Evolutionary conservation across 2,113 vertebrate genomes (phyloP).

Genomic region (Natator depressus): DNA sequence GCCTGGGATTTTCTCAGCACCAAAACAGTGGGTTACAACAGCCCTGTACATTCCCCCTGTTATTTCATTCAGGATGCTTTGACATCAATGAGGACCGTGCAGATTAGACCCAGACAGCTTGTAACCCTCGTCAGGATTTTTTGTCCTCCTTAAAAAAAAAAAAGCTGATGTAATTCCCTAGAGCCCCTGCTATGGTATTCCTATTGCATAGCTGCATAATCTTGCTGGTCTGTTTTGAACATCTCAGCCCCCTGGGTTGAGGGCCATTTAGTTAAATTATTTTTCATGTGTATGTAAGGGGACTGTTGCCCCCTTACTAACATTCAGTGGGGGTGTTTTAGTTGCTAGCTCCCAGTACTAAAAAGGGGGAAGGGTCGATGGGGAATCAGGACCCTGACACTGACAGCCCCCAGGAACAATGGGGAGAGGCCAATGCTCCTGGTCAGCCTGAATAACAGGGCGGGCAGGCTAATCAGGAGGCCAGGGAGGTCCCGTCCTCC

Average conservation of each 20-base stretch:
- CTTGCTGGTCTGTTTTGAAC: constrained; percentile 33
- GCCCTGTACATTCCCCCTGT: background rate
- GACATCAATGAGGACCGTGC: background rate
- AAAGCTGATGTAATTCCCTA: constrained; percentile 58
- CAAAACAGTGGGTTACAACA: background rate
- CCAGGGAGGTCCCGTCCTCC: no score
- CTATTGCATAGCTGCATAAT: constrained; percentile 42
- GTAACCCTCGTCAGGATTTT: background rate
- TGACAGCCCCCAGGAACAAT: no score
- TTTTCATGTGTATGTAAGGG: background rate
- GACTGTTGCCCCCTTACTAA: no score
- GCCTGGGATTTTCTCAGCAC: background rate
- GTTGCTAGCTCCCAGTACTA: no score
- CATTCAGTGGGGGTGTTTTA: no score
- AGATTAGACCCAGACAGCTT: constrained; percentile 33
- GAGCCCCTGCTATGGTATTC: constrained; percentile 17
- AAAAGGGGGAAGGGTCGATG: no score
- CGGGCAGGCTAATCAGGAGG: no score
- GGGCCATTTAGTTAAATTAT: constrained; percentile 37
- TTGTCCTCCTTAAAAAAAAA: background rate
- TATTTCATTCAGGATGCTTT: background rate
- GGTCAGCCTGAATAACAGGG: no score
- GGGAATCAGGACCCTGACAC: no score
- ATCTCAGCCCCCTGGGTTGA: constrained; percentile 29
- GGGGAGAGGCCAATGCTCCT: no score